These are phyloP conservation scores for Carassius carassius DNA, from an alignment of 2,113 vertebrate species.

Conservation along the genomic window DNA sequence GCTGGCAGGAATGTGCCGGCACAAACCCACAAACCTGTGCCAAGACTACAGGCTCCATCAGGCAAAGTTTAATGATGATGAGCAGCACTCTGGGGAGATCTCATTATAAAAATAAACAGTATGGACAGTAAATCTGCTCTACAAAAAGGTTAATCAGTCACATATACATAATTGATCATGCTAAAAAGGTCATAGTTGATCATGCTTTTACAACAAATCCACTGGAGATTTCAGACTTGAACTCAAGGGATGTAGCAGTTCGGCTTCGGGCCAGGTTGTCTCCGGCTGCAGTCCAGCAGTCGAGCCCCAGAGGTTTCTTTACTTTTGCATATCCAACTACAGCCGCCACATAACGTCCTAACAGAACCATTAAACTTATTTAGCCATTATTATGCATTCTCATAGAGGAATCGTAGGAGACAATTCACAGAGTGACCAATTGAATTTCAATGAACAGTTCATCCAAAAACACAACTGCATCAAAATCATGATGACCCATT, in stretches of 20 bases:
- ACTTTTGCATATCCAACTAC: background rate
- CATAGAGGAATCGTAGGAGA: background rate
- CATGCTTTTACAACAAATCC: constrained; percentile 48
- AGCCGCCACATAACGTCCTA: background rate
- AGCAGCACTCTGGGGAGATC: constrained; percentile 52
- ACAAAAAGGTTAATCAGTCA: constrained; percentile 51
- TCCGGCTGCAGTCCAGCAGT: background rate
- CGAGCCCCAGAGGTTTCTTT: background rate
- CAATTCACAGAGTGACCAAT: background rate
- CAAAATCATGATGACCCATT: background rate
- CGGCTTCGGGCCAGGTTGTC: constrained; percentile 16
- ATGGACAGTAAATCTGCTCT: constrained; percentile 49
- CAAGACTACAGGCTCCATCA: constrained; percentile 57
- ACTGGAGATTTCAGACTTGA: background rate
- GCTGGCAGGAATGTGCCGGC: constrained; percentile 34
- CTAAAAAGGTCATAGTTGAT: constrained; percentile 54
- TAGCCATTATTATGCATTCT: constrained; percentile 7
- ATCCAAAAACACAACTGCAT: background rate
- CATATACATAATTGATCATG: constrained; percentile 58
- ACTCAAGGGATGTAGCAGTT: constrained; percentile 17
- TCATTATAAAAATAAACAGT: constrained; percentile 62
- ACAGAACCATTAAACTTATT: background rate
- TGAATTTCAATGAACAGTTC: background rate
- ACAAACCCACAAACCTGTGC: constrained; percentile 43
- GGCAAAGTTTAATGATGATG: constrained; percentile 60